Base-by-base conservation (phyloP, 2,113 vertebrate genomes). In the Miniopterus natalensis region DNA sequence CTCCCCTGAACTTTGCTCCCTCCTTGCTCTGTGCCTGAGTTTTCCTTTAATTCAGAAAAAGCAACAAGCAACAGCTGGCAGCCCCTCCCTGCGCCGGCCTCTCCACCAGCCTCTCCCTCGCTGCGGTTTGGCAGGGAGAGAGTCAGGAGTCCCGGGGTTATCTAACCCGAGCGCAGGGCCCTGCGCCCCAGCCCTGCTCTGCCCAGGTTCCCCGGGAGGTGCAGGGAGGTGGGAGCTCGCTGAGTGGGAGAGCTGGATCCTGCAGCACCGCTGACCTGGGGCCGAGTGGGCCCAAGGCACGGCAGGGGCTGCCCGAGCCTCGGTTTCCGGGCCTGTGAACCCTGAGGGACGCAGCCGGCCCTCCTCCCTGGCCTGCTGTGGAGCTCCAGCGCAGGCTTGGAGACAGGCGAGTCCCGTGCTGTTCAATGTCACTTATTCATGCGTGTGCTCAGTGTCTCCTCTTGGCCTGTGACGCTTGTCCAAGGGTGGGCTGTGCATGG, bases 11-110 rank as follows among this genome's bases (percentile, higher is more conserved):
- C 95, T 95, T 68, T 59, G 91, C 90, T 51, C 92, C 75, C 65
- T 78, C 55, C 47, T 73, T 6, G 86, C 79, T 89, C 83, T 7
- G 12, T 40, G 31, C 71, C n/a, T 81, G 7, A 2, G 74, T 84
- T 96, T 96, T 79, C 92, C 88, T 92, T 71, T 80, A 95, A 96
- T 95, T 96, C 92, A 93, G 87, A 84, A 94, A 94, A 95, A 88
- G 90, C 90, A 70, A 61, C 96, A 65, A 40, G 88, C 77, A 71
- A 63, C 70, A 36, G 84, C 73, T 92, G 90, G 89, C 88, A 68
- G 93, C 71, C 29, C 57, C 74, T 59, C 73, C 77, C 81, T 55
- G 59, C 40, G 3, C 31, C 2, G 18, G 74, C 88, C 70, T 31
- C 23, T 21, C 86, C 40, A 2, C 31, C 2, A 15, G 74, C 88